A percentile compares a stretch with the other conserved stretches of the same genome.
Evolutionary conservation across 1,140 invertebrate genomes (phyloP).

Genomic region (Papilio xuthus): DNA sequence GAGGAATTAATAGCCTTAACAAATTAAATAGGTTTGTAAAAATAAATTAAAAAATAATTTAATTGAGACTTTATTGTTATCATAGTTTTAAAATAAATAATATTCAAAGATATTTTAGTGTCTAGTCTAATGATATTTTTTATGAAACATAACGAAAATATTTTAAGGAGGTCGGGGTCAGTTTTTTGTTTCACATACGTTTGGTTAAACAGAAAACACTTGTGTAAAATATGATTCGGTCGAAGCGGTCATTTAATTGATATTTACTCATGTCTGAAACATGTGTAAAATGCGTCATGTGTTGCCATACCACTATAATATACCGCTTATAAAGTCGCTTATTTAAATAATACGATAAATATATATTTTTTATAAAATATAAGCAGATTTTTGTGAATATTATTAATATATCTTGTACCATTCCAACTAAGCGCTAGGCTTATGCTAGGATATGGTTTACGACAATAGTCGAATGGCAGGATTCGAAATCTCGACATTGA

Average conservation of each 20-base stretch:
- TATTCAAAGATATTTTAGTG: neutral
- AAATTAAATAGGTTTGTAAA: neutral
- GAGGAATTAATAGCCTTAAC: neutral
- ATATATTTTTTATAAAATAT: too few relatives aligned
- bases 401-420: too few relatives aligned
- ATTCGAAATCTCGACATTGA: too few relatives aligned
- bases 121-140: neutral
- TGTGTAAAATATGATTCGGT: conserved; percentile 57
- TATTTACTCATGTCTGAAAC: conserved; percentile 39
- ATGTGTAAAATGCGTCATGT: conserved; percentile 41
- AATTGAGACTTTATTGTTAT: neutral
- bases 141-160: conserved; percentile 17
- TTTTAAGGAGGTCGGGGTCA: conserved; percentile 46
- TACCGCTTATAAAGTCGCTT: too few relatives aligned
- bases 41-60: neutral
- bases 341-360: too few relatives aligned
- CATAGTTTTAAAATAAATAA: too few relatives aligned
- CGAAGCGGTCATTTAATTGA: conserved; percentile 63
- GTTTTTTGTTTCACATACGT: conserved; percentile 42
- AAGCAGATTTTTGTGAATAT: too few relatives aligned
- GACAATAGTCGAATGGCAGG: too few relatives aligned
- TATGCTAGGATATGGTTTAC: too few relatives aligned
- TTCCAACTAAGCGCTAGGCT: too few relatives aligned
- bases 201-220: conserved; percentile 52
- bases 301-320: neutral